Base-by-base conservation (phyloP, 2,113 vertebrate genomes). In the Scatophagus argus region DNA sequence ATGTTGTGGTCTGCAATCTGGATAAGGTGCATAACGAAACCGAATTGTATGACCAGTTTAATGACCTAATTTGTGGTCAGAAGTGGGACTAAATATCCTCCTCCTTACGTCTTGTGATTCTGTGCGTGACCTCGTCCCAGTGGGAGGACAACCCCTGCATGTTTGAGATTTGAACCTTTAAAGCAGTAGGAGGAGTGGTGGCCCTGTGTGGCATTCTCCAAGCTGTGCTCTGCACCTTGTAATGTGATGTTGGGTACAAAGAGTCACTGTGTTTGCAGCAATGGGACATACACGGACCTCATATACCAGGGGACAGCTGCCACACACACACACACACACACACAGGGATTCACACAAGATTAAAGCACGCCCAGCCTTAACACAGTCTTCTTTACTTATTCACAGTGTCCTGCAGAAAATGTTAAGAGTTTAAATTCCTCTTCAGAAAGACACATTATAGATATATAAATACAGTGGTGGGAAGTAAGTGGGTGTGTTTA, bases 281-380 rank as follows among this genome's bases (percentile, higher is more conserved):
- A 79, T 58, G 64, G 76, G 64, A 66, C 75, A 75, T 54, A 82
- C 70, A 66, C 81, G 55, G 83, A 78, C 60, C 75, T 74, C 2
- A 61, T 84, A 92, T 91, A 88, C 87, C 86, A 88, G 67, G 51
- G 68, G 71, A 87, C 88, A 92, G 90, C 90, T 91, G 89, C 73
- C 71, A 67, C 58, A 74, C 36, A 67, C 67, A 74, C 63, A 52
- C 52, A 62, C 70, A 46, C 39, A 13, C 36, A 32, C 56, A 52
- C 65, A 69, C 62, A 54, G 43, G 52, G 69, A 66, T 44, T 49
- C 43, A 16, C 52, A 51, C 58, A 51, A 21, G 56, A 46, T 44
- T 51, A 36, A 81, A 55, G 59, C 61, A 67, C 74, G 70, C 47
- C 75, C 69, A 46, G 61, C n/a, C 43, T 87, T 54, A 61, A 81